A percentile compares a stretch with the other conserved stretches of the same genome.
phyloP scores from a whole-genome alignment of 1,140 invertebrate species.

The Aradophagus sp. region DNA sequence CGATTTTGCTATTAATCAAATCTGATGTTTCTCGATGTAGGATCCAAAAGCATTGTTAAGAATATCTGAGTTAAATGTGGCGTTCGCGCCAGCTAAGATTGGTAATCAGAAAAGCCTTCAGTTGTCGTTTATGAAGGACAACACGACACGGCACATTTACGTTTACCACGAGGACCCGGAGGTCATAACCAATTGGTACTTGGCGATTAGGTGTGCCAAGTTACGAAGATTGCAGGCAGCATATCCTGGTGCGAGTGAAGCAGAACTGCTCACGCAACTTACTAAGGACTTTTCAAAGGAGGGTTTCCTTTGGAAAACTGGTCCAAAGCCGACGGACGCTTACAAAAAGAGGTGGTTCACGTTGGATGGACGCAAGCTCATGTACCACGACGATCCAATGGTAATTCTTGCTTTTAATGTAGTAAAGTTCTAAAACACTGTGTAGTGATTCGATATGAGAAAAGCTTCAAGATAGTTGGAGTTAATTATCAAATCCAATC shows the following conservation, averaged over 20 bases:
- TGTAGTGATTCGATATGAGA: too few species aligned
- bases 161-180: conserved; percentile 90
- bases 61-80: conserved; percentile 89
- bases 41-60: conserved; percentile 88
- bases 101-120: conserved; percentile 87
- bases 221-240: conserved; percentile 87
- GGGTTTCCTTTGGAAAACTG: conserved; percentile 93
- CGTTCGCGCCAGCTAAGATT: conserved; percentile 89
- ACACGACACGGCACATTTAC: conserved; percentile 89
- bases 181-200: conserved; percentile 91
- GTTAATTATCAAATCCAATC: too few species aligned
- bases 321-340: conserved; percentile 84
- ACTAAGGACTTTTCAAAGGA: conserved; percentile 88
- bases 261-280: conserved; percentile 83
- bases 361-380: conserved; percentile 89
- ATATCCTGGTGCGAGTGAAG: conserved; percentile 85
- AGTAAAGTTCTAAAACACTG: too few species aligned
- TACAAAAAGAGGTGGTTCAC: conserved; percentile 92
- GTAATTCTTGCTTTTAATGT: too few species aligned
- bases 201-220: conserved; percentile 90
- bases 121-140: conserved; percentile 87
- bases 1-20: background rate
- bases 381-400: conserved; percentile 91
- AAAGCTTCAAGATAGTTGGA: too few species aligned
- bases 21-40: conserved; percentile 55